A percentile compares a stretch with the other conserved stretches of the same genome.
phyloP scores from a whole-genome alignment of 2,113 vertebrate species.

The Toxotes jaculatrix region DNA sequence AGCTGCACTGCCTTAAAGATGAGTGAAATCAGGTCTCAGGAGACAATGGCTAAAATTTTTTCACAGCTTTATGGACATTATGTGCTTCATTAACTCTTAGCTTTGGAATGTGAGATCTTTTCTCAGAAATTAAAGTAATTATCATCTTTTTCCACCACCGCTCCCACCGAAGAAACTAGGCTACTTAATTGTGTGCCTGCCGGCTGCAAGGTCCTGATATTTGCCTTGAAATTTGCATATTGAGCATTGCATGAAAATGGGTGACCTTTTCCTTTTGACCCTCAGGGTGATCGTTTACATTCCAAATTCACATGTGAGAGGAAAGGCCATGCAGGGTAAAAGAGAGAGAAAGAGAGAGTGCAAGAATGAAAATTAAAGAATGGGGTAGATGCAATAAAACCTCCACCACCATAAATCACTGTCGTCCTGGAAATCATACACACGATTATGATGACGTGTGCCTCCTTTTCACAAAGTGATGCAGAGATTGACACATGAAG shows the following conservation, averaged over 20 bases:
- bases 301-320: slow-evolving; percentile 47
- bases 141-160: neutral
- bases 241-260: slow-evolving; percentile 66
- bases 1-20: neutral
- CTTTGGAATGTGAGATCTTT: slow-evolving; percentile 1
- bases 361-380: slow-evolving; percentile 19
- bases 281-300: slow-evolving; percentile 63
- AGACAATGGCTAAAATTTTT: neutral
- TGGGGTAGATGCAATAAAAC: slow-evolving; percentile 28
- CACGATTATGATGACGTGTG: slow-evolving; percentile 41
- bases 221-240: slow-evolving; percentile 76
- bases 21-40: slow-evolving; percentile 4
- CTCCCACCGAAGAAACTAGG: slow-evolving; percentile 20
- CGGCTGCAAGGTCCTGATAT: slow-evolving; percentile 51
- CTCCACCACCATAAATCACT: slow-evolving; percentile 51
- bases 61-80: slow-evolving; percentile 12
- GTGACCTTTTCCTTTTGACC: slow-evolving; percentile 70
- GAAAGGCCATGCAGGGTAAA: neutral
- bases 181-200: slow-evolving; percentile 35
- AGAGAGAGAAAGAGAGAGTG: neutral
- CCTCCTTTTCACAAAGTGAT: neutral
- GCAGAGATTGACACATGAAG: slow-evolving; percentile 19
- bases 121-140: slow-evolving; percentile 36
- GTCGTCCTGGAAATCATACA: slow-evolving; percentile 28
- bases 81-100: slow-evolving; percentile 35